Evolutionary conservation across 2,888 invertebrate species (phyloP).

Genomic region (Halocaridina rubra): DNA sequence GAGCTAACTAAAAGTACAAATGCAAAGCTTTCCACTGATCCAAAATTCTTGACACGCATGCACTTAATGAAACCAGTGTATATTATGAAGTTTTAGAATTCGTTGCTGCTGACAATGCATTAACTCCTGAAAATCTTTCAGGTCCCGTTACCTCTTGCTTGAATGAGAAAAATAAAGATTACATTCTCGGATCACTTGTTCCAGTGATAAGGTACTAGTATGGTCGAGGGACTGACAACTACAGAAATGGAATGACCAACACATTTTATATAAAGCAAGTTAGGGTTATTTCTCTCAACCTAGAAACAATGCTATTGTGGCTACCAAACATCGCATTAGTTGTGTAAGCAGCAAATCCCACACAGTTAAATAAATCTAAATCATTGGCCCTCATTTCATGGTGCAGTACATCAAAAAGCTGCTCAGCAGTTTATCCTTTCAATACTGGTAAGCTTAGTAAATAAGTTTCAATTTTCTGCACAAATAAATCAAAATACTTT

Average conservation of each 20-base stretch:
- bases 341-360: neutral
- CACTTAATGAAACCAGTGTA: conserved; percentile 18
- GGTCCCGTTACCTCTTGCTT: conserved; percentile 9
- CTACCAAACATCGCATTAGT: neutral
- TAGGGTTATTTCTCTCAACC: neutral
- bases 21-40: too few relatives aligned
- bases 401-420: neutral
- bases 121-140: conserved; percentile 21
- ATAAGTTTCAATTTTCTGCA: neutral
- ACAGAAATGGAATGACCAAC: conserved; percentile 5
- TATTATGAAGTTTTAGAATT: conserved; percentile 15
- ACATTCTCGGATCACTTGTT: conserved; percentile 15
- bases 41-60: conserved; percentile 7
- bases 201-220: neutral
- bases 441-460: neutral
- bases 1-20: too few relatives aligned
- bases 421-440: neutral
- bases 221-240: neutral
- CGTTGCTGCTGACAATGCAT: conserved; percentile 10
- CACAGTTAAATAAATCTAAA: neutral
- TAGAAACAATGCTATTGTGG: conserved; percentile 20
- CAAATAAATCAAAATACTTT: neutral
- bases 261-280: neutral
- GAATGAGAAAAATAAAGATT: conserved; percentile 14
- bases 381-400: neutral